These are phyloP conservation scores for Cryptocephalus moraei DNA, from an alignment of 2,888 invertebrate genomes.

Conservation along the genomic window DNA sequence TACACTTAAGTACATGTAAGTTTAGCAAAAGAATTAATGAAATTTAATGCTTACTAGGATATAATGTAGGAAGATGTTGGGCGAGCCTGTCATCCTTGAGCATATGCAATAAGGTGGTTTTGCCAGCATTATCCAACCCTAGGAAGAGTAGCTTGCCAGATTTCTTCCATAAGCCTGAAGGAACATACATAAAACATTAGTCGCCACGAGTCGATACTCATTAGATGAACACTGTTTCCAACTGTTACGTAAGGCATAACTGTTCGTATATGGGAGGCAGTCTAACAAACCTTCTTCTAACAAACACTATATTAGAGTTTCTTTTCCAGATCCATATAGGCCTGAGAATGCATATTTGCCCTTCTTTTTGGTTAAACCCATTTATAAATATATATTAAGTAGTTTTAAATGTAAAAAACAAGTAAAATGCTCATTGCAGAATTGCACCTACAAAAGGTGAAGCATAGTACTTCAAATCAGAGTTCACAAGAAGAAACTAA, in stretches of 20 bases:
- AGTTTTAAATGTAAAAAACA: too few species aligned
- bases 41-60: constrained; percentile 76
- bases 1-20: too few species aligned
- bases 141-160: constrained; percentile 97
- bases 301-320: constrained; percentile 32
- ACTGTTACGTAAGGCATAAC: too few species aligned
- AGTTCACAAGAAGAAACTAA: too few species aligned
- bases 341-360: constrained; percentile 37
- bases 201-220: not conserved
- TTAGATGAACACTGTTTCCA: not conserved
- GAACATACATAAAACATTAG: constrained; percentile 17
- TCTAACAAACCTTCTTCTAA: constrained; percentile 36
- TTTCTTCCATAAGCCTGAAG: constrained; percentile 95
- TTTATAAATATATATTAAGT: too few species aligned
- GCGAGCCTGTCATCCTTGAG: constrained; percentile 99
- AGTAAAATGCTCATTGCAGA: too few species aligned
- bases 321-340: constrained; percentile 35
- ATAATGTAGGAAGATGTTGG: constrained; percentile 98
- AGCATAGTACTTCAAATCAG: too few species aligned
- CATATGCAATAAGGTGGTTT: constrained; percentile 99
- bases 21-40: constrained; percentile 1
- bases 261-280: constrained; percentile 25
- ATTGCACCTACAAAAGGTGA: too few species aligned
- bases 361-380: constrained; percentile 27
- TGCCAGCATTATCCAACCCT: constrained; percentile 99